Conservation (phyloP, 92 coral and sea anemone species). For the Palythoa grandiflora region DNA sequence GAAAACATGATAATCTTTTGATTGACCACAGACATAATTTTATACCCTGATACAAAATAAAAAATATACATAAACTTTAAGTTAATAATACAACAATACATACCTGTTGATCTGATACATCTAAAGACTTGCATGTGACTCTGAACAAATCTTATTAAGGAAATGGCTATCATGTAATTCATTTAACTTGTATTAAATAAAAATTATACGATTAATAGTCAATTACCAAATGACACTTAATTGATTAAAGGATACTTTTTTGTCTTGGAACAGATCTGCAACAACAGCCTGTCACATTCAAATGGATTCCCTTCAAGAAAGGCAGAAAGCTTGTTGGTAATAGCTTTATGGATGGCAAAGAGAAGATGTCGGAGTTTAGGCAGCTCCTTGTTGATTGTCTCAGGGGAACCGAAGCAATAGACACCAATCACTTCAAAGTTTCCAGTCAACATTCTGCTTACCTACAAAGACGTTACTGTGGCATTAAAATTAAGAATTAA, state of each 20-base stretch:
- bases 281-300: slow-evolving; percentile 71
- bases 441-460: slow-evolving; percentile 91
- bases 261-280: slow-evolving; percentile 93
- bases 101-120: slow-evolving; percentile 83
- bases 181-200: background rate
- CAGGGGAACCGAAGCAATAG: slow-evolving; percentile 92
- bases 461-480: slow-evolving; percentile 53
- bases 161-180: background rate
- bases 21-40: no score
- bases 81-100: background rate
- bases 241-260: slow-evolving; percentile 79
- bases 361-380: slow-evolving; percentile 81
- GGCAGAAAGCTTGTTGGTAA: slow-evolving; percentile 66
- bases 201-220: no score
- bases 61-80: background rate
- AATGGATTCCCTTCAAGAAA: slow-evolving; percentile 63
- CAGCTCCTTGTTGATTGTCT: slow-evolving; percentile 74
- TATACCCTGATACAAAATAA: background rate
- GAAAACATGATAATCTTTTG: no score
- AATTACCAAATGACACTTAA: no score
- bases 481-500: background rate
- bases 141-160: slow-evolving; percentile 61
- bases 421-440: slow-evolving; percentile 87
- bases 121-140: slow-evolving; percentile 86
- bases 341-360: slow-evolving; percentile 78